Evolutionary conservation across 2,113 vertebrate genomes (phyloP).

Genomic region (rabbit (Oryctolagus cuniculus)): mOryCun1.1 NC_091441.1:61483001-61483500

Average conservation of each 20-base stretch:
- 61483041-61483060: not conserved
- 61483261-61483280: not conserved
- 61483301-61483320: not conserved
- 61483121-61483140: not conserved
- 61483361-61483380: not conserved
- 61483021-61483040: not conserved
- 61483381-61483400: not conserved
- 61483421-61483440: not conserved
- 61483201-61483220: not conserved
- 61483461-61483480: not conserved
- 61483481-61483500: not conserved
- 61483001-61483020: not conserved
- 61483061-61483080: not conserved
- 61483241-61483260: not conserved
- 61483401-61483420: not conserved
- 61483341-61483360: not conserved
- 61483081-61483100: not conserved
- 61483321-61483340: not conserved
- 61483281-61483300: not conserved
- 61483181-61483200: not conserved
- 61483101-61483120: not conserved
- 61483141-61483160: not conserved
- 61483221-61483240: slow-evolving; percentile 13
- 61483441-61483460: not conserved
- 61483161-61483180: not conserved